A percentile compares a stretch with the other conserved stretches of the same genome.
phyloP scores from a whole-genome alignment of 1,140 invertebrate genomes.

The Cydia splendana region DNA sequence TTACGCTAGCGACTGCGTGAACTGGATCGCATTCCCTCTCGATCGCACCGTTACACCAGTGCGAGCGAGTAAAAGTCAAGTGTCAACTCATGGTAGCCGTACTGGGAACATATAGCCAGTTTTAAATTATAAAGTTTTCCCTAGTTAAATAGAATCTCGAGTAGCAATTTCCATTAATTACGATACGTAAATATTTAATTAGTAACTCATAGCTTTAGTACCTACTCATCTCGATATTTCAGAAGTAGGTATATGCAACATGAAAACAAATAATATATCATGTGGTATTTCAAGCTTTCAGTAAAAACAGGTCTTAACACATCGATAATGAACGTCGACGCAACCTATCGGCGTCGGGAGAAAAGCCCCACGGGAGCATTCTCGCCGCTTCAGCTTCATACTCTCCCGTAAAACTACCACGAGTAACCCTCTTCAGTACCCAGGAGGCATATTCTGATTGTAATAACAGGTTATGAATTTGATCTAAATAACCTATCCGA shows the following conservation, averaged over 20 bases:
- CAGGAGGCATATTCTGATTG: too few species aligned
- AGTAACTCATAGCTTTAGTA: neutral
- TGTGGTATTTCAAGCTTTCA: neutral
- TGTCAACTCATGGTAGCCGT: too few species aligned
- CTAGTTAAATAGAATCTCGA: too few species aligned
- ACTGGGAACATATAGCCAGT: too few species aligned
- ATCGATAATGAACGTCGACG: constrained; percentile 6
- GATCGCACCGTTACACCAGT: too few species aligned
- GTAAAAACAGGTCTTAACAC: neutral
- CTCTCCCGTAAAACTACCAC: neutral
- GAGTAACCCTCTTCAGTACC: neutral
- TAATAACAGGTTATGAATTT: too few species aligned
- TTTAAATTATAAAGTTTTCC: too few species aligned
- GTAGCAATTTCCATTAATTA: neutral
- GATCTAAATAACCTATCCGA: too few species aligned
- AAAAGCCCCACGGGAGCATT: constrained; percentile 34
- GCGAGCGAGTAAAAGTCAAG: too few species aligned
- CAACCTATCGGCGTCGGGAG: constrained; percentile 23
- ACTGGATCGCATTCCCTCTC: too few species aligned
- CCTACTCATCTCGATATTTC: neutral
- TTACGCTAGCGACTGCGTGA: too few species aligned
- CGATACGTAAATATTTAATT: neutral
- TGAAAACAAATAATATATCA: neutral
- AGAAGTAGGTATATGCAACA: neutral
- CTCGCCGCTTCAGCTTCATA: constrained; percentile 40